phyloP scores from a whole-genome alignment of 2,888 invertebrate species.

The Amblyjoppa fuscipennis region DNA sequence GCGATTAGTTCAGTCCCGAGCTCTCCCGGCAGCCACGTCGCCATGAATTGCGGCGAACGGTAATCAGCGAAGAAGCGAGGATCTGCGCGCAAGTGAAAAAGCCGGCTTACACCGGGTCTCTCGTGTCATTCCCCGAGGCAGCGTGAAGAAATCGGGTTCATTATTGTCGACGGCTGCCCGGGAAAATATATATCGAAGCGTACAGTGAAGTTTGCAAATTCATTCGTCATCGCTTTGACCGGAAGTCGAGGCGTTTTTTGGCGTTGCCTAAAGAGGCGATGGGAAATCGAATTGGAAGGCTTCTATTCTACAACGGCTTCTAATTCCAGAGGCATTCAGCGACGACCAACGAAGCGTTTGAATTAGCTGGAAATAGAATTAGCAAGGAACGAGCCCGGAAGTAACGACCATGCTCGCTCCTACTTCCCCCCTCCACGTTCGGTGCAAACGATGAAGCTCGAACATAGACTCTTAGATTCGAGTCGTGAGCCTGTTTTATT shows the following conservation, averaged over 20 bases:
- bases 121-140: neutral
- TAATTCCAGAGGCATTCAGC: conserved; percentile 63
- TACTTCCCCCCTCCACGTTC: conserved; percentile 18
- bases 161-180: neutral
- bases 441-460: conserved; percentile 2
- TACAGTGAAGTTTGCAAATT: neutral
- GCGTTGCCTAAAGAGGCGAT: conserved; percentile 49
- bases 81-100: conserved; percentile 6
- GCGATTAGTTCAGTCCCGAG: conserved; percentile 63
- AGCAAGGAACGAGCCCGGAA: conserved; percentile 56
- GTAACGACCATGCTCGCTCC: conserved; percentile 32
- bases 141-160: neutral
- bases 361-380: conserved; percentile 60
- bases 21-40: neutral
- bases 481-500: neutral
- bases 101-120: no score
- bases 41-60: conserved; percentile 22
- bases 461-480: conserved; percentile 26
- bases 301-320: conserved; percentile 45
- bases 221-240: conserved; percentile 31
- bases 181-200: conserved; percentile 3
- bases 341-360: conserved; percentile 38
- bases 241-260: conserved; percentile 50
- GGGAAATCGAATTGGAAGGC: conserved; percentile 24
- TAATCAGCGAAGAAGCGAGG: conserved; percentile 15